Evolutionary conservation across 2,888 invertebrate genomes (phyloP), one percentile per base, ranked within the genome.

Genomic region (Melanostoma mellinum): DNA sequence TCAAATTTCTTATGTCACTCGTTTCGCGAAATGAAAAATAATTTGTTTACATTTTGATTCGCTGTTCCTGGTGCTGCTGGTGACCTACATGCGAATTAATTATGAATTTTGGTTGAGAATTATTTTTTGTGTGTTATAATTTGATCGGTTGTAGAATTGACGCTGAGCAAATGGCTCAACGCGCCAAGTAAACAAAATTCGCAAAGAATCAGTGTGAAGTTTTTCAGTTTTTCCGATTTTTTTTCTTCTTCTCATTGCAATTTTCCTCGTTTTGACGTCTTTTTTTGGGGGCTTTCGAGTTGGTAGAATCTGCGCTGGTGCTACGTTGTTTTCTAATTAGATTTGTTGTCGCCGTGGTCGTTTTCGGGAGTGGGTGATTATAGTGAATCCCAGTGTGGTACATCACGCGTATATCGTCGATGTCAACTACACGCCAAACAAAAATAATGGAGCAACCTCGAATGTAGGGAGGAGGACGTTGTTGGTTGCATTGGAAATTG

Each of bases 1-100:
- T 67, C 74, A 67, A 60, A 30, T 79, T 79, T 71, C 84, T 84
- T 84, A 79, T 84, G 84, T 84, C 84, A 84, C 74, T 74, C 32
- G 67, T 30, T 74, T 50, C 71, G 74, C 76, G 44, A 63, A 67
- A 72, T 50, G 60, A 75, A 81, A 79, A 85, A 78, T 80, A 86
- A 86, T 85, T 87, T 87, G 87, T 87, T 87, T 87, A 87, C 87
- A 86, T 87, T 86, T 86, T 85, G 85, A 79, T 85, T 80, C 69
- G 72, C 78, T 85, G 86, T 60, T 84, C 79, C 79, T 84, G 79
- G 84, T 82, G 73, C 78, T 84, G 78, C 53, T 84, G 78, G 74
- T 79, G 84, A 84, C 84, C 84, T 84, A 84, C 84, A 84, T 84
- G 84, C 79, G 74, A 84, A 84, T 84, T 71, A 84, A 84, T 71